These are phyloP conservation scores for Strigops habroptila DNA, from an alignment of 2,113 vertebrate species.

Conservation along the genomic window DNA sequence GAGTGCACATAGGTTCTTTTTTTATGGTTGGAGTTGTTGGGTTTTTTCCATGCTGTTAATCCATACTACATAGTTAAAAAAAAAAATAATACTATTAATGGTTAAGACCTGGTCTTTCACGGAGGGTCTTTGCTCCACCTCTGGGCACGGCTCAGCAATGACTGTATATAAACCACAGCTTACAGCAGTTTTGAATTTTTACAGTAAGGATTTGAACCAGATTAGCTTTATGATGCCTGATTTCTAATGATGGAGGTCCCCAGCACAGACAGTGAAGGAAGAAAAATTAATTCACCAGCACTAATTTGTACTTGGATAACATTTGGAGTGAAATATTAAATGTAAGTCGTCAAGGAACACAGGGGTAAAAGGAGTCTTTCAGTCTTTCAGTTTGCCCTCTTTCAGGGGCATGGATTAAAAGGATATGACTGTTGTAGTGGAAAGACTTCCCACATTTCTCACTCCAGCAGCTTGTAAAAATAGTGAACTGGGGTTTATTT, in stretches of 20 bases:
- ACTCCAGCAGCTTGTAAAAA: constrained; percentile 40
- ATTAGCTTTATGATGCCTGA: neutral
- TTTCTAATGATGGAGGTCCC: neutral
- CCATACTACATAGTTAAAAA: neutral
- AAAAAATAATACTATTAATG: neutral
- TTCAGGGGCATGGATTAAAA: neutral
- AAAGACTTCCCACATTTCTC: constrained; percentile 48
- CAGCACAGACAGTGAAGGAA: neutral
- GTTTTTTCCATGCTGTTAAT: neutral
- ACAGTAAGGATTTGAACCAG: neutral
- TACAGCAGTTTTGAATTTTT: neutral
- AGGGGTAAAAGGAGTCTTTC: constrained; percentile 5
- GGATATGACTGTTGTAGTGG: neutral
- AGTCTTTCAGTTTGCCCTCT: neutral
- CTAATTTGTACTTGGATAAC: neutral
- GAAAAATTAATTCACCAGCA: neutral
- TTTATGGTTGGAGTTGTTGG: neutral
- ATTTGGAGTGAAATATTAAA: constrained; percentile 1
- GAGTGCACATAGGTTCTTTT: neutral
- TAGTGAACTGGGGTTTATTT: neutral
- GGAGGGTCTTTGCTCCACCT: neutral
- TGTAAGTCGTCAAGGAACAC: neutral
- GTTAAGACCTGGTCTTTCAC: neutral
- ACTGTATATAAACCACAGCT: neutral
- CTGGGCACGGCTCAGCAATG: neutral